These are phyloP conservation scores for Alsophila aescularia DNA, from an alignment of 2,888 invertebrate genomes.

Conservation along the genomic window DNA sequence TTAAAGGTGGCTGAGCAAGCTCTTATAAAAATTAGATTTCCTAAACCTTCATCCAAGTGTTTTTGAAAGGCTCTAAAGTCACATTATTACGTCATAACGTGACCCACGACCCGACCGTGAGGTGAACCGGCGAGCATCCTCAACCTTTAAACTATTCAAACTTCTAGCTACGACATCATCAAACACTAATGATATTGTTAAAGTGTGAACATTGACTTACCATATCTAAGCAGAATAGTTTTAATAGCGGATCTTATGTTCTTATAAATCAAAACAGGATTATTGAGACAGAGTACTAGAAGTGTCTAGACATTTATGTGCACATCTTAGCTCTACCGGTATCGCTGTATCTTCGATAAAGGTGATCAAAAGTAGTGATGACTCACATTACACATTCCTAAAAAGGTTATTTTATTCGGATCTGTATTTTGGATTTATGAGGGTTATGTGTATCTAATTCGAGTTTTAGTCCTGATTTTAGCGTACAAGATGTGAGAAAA, in stretches of 20 bases:
- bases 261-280: not conserved
- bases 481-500: slow-evolving; percentile 17
- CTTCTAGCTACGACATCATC: slow-evolving; percentile 50
- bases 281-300: not conserved
- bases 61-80: slow-evolving; percentile 55
- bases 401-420: slow-evolving; percentile 41
- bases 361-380: slow-evolving; percentile 58
- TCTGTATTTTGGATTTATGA: slow-evolving; percentile 43
- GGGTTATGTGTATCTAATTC: slow-evolving; percentile 29
- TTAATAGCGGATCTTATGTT: not conserved
- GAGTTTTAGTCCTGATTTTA: slow-evolving; percentile 17
- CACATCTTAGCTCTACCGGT: slow-evolving; percentile 3
- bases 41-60: slow-evolving; percentile 44
- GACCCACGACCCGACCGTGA: slow-evolving; percentile 50
- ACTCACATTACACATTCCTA: slow-evolving; percentile 55
- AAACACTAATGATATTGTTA: slow-evolving; percentile 37
- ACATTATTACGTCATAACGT: slow-evolving; percentile 65
- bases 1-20: slow-evolving; percentile 10
- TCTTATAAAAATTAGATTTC: slow-evolving; percentile 30
- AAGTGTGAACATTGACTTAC: slow-evolving; percentile 2
- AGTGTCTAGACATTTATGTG: not conserved
- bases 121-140: slow-evolving; percentile 63
- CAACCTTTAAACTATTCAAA: slow-evolving; percentile 73
- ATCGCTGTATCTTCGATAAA: slow-evolving; percentile 32
- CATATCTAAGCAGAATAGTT: slow-evolving; percentile 9